phyloP scores from a whole-genome alignment of 2,113 vertebrate species.

The Baryphthengus martii region DNA sequence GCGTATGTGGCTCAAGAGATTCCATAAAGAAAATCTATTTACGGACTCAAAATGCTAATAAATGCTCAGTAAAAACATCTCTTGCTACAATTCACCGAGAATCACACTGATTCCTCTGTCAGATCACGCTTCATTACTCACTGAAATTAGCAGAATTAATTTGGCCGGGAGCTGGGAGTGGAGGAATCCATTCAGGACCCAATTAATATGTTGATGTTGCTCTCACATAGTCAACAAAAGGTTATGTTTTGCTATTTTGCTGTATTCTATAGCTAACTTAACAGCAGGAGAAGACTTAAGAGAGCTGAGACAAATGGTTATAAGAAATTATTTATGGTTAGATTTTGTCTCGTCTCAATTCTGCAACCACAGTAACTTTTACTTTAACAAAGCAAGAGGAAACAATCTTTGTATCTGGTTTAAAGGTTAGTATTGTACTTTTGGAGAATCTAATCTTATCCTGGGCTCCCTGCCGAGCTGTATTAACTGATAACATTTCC shows the following conservation, averaged over 20 bases:
- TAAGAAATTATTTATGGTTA: background rate
- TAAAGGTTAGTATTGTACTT: background rate
- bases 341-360: background rate
- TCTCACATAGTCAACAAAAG: background rate
- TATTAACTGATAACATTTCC: background rate
- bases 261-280: background rate
- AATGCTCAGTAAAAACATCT: background rate
- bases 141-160: background rate
- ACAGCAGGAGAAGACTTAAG: background rate
- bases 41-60: background rate
- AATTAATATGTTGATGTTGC: background rate
- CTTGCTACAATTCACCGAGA: background rate
- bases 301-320: background rate
- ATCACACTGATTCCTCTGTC: background rate
- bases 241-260: background rate
- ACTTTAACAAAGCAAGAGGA: background rate
- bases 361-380: background rate
- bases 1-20: accelerated
- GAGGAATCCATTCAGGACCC: background rate
- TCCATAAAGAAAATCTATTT: background rate
- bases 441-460: background rate
- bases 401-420: background rate
- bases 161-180: background rate
- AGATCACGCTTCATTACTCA: background rate
- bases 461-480: background rate